Evolutionary conservation across 2,888 invertebrate species (phyloP), one percentile per base, ranked within the genome.

Genomic region (Drosophila picticornis): DNA sequence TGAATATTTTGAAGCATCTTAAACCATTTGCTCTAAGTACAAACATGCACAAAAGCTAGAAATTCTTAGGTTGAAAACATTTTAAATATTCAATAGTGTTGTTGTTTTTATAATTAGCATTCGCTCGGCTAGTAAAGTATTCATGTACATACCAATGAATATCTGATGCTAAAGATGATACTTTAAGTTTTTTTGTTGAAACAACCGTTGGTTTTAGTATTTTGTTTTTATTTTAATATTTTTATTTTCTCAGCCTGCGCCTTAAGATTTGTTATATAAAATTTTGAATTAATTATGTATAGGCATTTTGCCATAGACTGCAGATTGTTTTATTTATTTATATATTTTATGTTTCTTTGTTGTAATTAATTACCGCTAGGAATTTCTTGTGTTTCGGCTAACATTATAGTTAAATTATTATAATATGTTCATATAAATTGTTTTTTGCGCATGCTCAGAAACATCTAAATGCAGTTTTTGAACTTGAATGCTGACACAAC

Each of bases 381-480:
- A 64, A 67, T 72, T 75, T 65, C 48, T 72, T 72, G 64, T 63
- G 74, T 82, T 63, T 71, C 60, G 56, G 51, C 55, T 66, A 75
- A 67, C 62, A 63, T 80, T 74, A 80, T 62, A 77, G 55, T 60
- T 68, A 75, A 72, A 66, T 75, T 75, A 80, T 59, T 66, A 55
- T 58, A 71, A 68, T 81, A 65, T 70, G 65, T 63, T 72, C 62
- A 67, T 80, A 90, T 89, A 87, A 90, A 90, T 90, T 70, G 67
- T 80, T 84, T 59, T 77, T 88, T 90, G 89, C 88, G 90, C 90
- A 84, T 88, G 85, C 88, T 90, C 84, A 90, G 90, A 90, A 88
- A 90, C 90, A 77, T 90, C 90, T 88, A 88, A 90, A 87, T 87
- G 87, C 90, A 90, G 72, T 86, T 89, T 90, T 89, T 86, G 80